These are phyloP conservation scores for Coremacera marginata DNA, from an alignment of 2,888 invertebrate genomes.

Conservation along the genomic window DNA sequence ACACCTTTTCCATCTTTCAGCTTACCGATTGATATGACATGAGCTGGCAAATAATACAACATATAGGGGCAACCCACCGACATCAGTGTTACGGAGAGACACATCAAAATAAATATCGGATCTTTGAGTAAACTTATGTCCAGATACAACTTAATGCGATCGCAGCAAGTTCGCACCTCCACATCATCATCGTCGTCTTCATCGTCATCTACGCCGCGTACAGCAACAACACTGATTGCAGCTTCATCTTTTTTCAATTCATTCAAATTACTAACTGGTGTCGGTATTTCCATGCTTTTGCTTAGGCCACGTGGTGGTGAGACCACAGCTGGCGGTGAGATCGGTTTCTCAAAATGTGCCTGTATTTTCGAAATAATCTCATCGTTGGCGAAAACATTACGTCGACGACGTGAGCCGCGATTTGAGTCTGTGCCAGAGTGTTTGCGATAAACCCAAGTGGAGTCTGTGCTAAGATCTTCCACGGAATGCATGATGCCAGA, in stretches of 20 bases:
- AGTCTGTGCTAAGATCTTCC: slow-evolving; percentile 81
- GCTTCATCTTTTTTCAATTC: slow-evolving; percentile 54
- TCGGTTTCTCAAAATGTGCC: slow-evolving; percentile 64
- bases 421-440: slow-evolving; percentile 67
- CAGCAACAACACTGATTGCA: slow-evolving; percentile 40
- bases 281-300: slow-evolving; percentile 70
- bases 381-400: slow-evolving; percentile 67
- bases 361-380: slow-evolving; percentile 68
- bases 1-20: background rate
- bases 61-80: slow-evolving; percentile 84
- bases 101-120: slow-evolving; percentile 78
- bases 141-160: slow-evolving; percentile 72
- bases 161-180: slow-evolving; percentile 66
- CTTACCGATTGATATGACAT: slow-evolving; percentile 75
- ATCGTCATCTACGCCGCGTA: slow-evolving; percentile 41
- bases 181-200: slow-evolving; percentile 61
- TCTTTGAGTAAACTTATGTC: slow-evolving; percentile 78
- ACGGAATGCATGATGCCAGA: slow-evolving; percentile 81
- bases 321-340: slow-evolving; percentile 62
- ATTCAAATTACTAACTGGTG: slow-evolving; percentile 66
- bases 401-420: slow-evolving; percentile 67
- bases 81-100: slow-evolving; percentile 80
- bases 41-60: slow-evolving; percentile 81
- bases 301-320: slow-evolving; percentile 68
- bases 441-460: slow-evolving; percentile 79